Evolutionary conservation across 2,113 vertebrate genomes (phyloP).

Genomic region (Murina feae): DNA sequence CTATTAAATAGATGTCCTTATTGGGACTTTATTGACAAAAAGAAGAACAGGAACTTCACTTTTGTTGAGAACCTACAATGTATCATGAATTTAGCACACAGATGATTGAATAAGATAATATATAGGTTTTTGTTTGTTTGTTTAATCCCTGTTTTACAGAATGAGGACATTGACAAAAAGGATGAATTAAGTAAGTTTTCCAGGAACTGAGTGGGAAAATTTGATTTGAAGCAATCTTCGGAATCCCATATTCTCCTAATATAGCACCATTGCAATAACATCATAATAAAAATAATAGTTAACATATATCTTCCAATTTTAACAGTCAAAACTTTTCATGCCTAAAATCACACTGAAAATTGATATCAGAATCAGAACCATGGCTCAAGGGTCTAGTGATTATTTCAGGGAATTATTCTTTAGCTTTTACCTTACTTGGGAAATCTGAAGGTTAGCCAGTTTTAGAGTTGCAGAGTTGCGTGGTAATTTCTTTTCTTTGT

Average conservation of each 20-base stretch:
- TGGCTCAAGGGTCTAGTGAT: background rate
- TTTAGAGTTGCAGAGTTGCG: background rate
- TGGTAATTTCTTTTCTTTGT: background rate
- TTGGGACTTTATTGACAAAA: background rate
- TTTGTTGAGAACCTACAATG: background rate
- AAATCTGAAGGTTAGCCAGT: background rate
- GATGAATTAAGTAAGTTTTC: background rate
- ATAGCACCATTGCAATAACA: background rate
- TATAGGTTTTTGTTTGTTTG: background rate
- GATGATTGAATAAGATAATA: background rate
- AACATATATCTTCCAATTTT: background rate
- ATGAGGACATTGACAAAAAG: background rate
- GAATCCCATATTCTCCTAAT: background rate
- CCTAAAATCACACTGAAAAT: background rate
- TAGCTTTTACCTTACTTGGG: background rate
- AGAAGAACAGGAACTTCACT: background rate
- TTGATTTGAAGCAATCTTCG: background rate
- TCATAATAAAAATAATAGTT: background rate
- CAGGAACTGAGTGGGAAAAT: background rate
- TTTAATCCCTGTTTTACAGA: background rate
- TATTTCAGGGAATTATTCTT: background rate
- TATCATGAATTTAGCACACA: background rate
- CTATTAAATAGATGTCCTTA: slow-evolving; percentile 38
- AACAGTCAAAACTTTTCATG: background rate
- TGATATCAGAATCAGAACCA: background rate